Base-by-base conservation (phyloP, 2,888 invertebrate genomes). In the Andrena dorsata region DNA sequence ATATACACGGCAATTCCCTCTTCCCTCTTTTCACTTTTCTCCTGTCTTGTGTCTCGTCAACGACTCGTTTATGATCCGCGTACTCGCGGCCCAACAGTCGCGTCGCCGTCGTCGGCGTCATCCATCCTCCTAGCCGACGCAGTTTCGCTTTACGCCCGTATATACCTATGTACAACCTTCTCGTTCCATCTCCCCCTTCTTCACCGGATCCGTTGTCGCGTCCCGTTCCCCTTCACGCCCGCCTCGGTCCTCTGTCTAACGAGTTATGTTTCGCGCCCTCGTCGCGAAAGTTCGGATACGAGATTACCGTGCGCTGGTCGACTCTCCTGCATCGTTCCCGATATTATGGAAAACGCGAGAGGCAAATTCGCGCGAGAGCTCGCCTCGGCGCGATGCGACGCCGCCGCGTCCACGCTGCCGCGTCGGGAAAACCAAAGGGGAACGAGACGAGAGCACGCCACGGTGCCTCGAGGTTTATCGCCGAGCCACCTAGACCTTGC, bases 251-350 rank as follows among this genome's bases (percentile, higher is more conserved):
- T 68, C 77, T 49, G 80, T 83, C 85, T 84, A 86, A 84, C 90
- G 88, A 88, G 86, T 89, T 87, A 83, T 83, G 81, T 83, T 88
- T 89, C 85, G 82, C 87, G 77, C 83, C 71, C 85, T 86, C 81
- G 81, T 86, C 83, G 79, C 82, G 79, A 79, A 88, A 88, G 80
- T 88, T 84, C 81, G 86, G 80, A 86, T 88, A 86, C 82, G 86
- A 86, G 84, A 88, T 90, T 90, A 90, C 76, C 78, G 74, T 72
- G 80, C 16, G 41, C 75, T 78, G 86, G 84, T 80, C 86, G 76
- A 63, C 76, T 69, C 72, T 71, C 82, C 61, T 66, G 76, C 80
- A 35, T 63, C 60, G 78, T 76, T 76, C 28, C 53, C 61, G 75
- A 80, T 70, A 85, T 88, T 84, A 87, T 85, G 83, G 85, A 83